These are phyloP conservation scores for Drosophila ustulata DNA, from an alignment of 2,888 invertebrate species.

Conservation along the genomic window DNA sequence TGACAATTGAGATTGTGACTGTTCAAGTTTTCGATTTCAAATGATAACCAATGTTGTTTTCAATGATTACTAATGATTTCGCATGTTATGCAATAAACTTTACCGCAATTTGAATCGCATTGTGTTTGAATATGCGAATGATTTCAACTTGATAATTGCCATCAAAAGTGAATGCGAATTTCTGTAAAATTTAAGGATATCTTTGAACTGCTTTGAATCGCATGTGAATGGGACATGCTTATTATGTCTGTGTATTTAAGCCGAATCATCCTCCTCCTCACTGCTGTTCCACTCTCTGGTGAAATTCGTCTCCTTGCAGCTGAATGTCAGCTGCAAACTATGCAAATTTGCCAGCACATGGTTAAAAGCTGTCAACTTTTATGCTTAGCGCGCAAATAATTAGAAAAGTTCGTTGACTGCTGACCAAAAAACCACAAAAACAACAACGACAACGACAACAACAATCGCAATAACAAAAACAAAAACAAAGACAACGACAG, in stretches of 20 bases:
- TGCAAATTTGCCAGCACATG: slow-evolving; percentile 55
- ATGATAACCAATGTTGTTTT: slow-evolving; percentile 42
- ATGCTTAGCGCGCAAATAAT: slow-evolving; percentile 66
- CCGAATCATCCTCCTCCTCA: not conserved
- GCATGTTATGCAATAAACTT: slow-evolving; percentile 32
- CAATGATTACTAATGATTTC: slow-evolving; percentile 45
- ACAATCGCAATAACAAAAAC: slow-evolving; percentile 1
- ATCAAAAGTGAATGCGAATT: not conserved
- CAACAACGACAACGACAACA: slow-evolving; percentile 15
- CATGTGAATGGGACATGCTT: too few species aligned
- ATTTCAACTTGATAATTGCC: slow-evolving; percentile 5
- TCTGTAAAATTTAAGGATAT: not conserved
- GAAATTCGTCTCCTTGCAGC: slow-evolving; percentile 12
- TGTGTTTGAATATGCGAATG: not conserved
- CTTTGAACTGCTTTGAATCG: not conserved
- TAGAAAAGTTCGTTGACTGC: slow-evolving; percentile 63
- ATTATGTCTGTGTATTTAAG: not conserved
- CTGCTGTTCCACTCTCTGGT: not conserved
- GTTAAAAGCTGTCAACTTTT: slow-evolving; percentile 63
- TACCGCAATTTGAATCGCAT: slow-evolving; percentile 26
- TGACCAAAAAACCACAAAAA: slow-evolving; percentile 37
- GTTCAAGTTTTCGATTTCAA: slow-evolving; percentile 29
- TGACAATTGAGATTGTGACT: slow-evolving; percentile 54
- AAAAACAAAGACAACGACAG: slow-evolving; percentile 26
- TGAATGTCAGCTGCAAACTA: slow-evolving; percentile 45